Conservation (phyloP, 2,797 vertebrate genomes). For the Tenualosa ilisha region DNA sequence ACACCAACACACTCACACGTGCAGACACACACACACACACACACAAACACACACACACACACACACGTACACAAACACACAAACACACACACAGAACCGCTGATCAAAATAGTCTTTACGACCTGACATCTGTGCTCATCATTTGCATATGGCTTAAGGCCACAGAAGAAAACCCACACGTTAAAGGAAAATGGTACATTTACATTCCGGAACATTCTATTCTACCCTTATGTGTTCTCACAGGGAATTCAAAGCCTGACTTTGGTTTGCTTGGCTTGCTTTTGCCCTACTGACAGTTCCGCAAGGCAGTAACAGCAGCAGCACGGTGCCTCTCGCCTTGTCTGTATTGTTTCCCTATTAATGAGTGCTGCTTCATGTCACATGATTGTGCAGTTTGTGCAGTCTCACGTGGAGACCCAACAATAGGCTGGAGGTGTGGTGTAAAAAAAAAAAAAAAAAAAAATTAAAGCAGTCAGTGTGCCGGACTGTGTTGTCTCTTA, state of each 20-base stretch:
- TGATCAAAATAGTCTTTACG: neutral
- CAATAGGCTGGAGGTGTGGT: conserved; percentile 23
- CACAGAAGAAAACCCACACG: neutral
- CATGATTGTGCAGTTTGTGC: neutral
- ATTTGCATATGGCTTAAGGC: neutral
- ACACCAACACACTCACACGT: conserved; percentile 3
- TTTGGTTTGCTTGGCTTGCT: neutral
- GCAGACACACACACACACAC: neutral
- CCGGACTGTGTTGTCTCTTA: conserved; percentile 17
- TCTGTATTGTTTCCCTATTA: neutral
- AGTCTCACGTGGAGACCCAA: conserved; percentile 10
- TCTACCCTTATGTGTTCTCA: neutral
- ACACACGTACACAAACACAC: conserved; percentile 16
- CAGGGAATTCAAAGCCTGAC: neutral
- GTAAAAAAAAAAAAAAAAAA: conserved; percentile 26
- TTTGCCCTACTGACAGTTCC: neutral
- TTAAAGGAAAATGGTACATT: neutral
- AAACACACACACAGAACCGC: neutral
- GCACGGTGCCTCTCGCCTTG: neutral
- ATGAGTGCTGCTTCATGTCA: neutral
- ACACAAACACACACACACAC: neutral
- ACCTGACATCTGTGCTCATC: neutral
- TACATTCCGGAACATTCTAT: neutral
- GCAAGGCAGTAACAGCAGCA: neutral
- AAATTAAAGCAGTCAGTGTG: conserved; percentile 26